Evolutionary conservation across 2,888 invertebrate species (phyloP).

Genomic region (Pachliopta kotzebuea): DNA sequence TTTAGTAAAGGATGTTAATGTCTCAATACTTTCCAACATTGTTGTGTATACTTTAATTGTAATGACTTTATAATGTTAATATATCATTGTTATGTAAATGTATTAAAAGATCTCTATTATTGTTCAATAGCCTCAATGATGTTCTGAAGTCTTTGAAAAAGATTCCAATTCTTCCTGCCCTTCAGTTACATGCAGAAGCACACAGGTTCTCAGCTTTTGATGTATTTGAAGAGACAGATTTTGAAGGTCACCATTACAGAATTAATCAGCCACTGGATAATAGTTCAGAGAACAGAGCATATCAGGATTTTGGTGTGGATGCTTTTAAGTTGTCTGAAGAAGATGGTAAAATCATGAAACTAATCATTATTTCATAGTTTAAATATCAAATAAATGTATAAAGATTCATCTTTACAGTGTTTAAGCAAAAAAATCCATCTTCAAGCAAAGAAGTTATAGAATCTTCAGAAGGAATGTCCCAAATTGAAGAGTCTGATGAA

Average conservation of each 20-base stretch:
- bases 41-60: neutral
- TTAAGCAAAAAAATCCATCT: conserved; percentile 57
- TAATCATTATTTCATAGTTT: neutral
- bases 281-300: conserved; percentile 59
- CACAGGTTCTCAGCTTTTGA: conserved; percentile 83
- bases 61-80: neutral
- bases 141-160: conserved; percentile 88
- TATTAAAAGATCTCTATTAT: conserved; percentile 8
- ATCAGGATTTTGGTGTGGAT: conserved; percentile 70
- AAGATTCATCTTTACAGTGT: conserved; percentile 47
- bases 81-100: neutral
- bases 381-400: neutral
- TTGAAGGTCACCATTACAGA: conserved; percentile 65
- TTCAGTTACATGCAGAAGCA: conserved; percentile 84
- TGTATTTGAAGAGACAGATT: conserved; percentile 78
- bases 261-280: conserved; percentile 59
- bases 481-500: conserved; percentile 59
- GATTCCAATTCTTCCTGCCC: conserved; percentile 90
- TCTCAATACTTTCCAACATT: neutral
- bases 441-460: conserved; percentile 54
- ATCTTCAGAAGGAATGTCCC: conserved; percentile 47
- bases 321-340: conserved; percentile 72
- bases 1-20: neutral
- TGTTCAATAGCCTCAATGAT: conserved; percentile 82
- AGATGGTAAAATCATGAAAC: conserved; percentile 53